Percentiles rank a stretch among this genome's conserved stretches.
phyloP scores from a whole-genome alignment of 2,888 invertebrate genomes.

The Heliconius sara region DNA sequence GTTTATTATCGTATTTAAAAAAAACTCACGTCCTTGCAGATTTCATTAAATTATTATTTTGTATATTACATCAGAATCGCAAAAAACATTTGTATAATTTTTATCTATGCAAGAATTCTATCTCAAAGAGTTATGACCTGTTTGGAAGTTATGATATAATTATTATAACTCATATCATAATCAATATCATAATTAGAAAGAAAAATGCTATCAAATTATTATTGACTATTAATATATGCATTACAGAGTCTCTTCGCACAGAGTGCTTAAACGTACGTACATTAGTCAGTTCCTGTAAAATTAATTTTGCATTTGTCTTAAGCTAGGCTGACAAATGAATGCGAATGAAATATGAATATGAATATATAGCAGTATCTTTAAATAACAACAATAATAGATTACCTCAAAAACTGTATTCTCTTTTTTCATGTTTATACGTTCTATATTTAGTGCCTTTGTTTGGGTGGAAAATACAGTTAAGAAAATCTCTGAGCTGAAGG shows the following conservation, averaged over 20 bases:
- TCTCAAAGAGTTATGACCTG: conserved; percentile 20
- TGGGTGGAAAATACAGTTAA: too few species aligned
- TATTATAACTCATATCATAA: too few species aligned
- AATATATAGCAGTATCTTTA: too few species aligned
- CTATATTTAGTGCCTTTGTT: too few species aligned
- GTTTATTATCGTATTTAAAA: background rate
- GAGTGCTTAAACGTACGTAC: background rate
- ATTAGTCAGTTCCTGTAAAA: background rate
- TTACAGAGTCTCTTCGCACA: background rate
- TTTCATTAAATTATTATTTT: background rate
- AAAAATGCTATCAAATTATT: background rate
- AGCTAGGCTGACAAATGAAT: too few species aligned
- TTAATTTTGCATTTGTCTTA: too few species aligned
- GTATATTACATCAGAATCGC: background rate
- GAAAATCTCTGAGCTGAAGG: too few species aligned
- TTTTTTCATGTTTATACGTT: too few species aligned
- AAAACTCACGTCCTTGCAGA: background rate
- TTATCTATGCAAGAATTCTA: conserved; percentile 20
- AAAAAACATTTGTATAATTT: background rate
- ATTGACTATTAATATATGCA: background rate
- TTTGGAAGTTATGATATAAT: conserved; percentile 25
- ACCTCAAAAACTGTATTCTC: too few species aligned
- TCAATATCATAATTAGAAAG: conserved; percentile 13
- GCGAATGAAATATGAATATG: too few species aligned
- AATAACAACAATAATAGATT: too few species aligned